Evolutionary conservation across 2,888 invertebrate species (phyloP).

Genomic region (Embidobia sp.): DNA sequence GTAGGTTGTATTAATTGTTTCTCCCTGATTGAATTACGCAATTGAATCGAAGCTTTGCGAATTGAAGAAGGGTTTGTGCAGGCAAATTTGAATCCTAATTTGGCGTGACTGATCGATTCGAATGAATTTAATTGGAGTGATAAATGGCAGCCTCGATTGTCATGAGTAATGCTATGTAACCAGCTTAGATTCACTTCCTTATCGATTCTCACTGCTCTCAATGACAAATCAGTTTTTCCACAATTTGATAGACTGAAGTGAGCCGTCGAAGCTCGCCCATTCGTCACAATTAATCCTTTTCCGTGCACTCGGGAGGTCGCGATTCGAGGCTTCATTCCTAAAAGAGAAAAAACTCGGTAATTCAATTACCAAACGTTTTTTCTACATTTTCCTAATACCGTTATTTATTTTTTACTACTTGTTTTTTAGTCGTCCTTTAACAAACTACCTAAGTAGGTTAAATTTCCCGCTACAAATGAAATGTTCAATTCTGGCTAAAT

Average conservation of each 20-base stretch:
- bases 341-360: conserved; percentile 15
- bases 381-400: not conserved
- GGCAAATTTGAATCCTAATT: conserved; percentile 56
- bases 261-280: conserved; percentile 37
- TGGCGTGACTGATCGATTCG: conserved; percentile 54
- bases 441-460: too few species aligned
- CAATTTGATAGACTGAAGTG: conserved; percentile 45
- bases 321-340: conserved; percentile 25
- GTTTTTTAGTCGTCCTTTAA: not conserved
- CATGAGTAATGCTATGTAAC: conserved; percentile 45
- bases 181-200: conserved; percentile 51
- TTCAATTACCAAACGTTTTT: conserved; percentile 12
- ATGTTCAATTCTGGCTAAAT: too few species aligned
- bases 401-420: not conserved
- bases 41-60: conserved; percentile 48
- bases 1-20: conserved; percentile 24
- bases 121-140: conserved; percentile 47
- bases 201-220: conserved; percentile 46
- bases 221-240: conserved; percentile 62
- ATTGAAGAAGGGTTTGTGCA: conserved; percentile 29
- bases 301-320: conserved; percentile 19
- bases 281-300: conserved; percentile 54
- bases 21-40: conserved; percentile 32
- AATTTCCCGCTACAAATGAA: not conserved
- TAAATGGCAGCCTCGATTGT: conserved; percentile 57